Conservation (phyloP, 2,113 vertebrate species). For the Mobula birostris region DNA sequence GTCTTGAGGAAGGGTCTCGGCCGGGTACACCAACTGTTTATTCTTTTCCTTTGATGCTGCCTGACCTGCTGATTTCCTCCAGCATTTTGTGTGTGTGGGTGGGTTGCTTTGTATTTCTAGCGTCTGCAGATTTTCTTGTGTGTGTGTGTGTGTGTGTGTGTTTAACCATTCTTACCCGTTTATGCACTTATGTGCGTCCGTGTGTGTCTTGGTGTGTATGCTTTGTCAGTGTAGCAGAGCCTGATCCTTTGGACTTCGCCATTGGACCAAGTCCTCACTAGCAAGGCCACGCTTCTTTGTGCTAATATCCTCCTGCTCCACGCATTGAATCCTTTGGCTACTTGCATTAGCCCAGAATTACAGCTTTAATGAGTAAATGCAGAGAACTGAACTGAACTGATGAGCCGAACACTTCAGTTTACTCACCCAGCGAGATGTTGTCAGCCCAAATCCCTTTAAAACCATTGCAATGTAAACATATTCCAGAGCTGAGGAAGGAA, state of each 20-base stretch:
- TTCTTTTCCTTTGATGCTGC: too few species aligned
- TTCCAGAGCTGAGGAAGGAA: neutral
- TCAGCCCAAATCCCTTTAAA: neutral
- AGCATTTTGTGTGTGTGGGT: neutral
- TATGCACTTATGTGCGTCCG: too few species aligned
- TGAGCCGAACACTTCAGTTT: neutral
- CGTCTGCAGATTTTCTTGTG: neutral
- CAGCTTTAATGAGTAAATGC: neutral
- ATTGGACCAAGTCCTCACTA: neutral
- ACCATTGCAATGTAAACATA: neutral
- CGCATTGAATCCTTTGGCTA: neutral
- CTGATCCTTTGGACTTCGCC: too few species aligned
- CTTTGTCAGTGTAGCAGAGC: too few species aligned
- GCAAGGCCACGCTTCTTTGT: neutral
- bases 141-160: neutral
- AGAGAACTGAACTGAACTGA: neutral
- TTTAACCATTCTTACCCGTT: too few species aligned
- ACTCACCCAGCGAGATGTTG: neutral
- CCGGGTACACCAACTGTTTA: too few species aligned
- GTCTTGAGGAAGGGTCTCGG: too few species aligned
- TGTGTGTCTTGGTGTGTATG: neutral
- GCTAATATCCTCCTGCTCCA: neutral
- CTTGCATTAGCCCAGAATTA: neutral
- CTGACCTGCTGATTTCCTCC: too few species aligned
- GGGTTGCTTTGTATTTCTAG: too few species aligned